These are phyloP conservation scores for crab-eating macaque (Macaca fascicularis) DNA, from an alignment of 2,113 vertebrate species.

Conservation along the genomic window DNA sequence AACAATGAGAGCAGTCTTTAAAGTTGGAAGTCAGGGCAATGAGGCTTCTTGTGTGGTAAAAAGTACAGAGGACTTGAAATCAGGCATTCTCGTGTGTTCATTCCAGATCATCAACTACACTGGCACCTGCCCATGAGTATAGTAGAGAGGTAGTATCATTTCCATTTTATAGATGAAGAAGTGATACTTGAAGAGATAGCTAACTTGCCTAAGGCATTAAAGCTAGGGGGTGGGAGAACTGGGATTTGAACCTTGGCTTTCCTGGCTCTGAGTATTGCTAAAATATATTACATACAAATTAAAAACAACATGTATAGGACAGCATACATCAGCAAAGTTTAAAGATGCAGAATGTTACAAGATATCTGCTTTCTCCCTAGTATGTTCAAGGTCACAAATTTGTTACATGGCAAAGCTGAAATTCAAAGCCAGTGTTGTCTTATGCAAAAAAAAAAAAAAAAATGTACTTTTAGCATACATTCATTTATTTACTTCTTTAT, in stretches of 20 bases:
- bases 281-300: neutral
- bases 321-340: neutral
- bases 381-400: neutral
- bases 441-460: neutral
- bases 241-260: neutral
- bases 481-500: neutral
- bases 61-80: neutral
- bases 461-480: neutral
- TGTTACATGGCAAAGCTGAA: neutral
- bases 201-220: neutral
- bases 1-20: neutral
- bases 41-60: neutral
- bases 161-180: neutral
- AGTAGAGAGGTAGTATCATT: neutral
- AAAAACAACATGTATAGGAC: neutral
- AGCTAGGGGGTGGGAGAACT: neutral
- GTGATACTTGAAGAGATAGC: neutral
- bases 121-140: neutral
- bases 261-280: neutral
- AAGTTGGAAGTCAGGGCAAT: neutral
- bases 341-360: neutral
- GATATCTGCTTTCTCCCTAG: neutral
- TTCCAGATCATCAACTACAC: neutral
- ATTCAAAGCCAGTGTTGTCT: neutral
- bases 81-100: neutral